Evolutionary conservation across 2,888 invertebrate genomes (phyloP).

Genomic region (Chymomyza caudatula): DNA sequence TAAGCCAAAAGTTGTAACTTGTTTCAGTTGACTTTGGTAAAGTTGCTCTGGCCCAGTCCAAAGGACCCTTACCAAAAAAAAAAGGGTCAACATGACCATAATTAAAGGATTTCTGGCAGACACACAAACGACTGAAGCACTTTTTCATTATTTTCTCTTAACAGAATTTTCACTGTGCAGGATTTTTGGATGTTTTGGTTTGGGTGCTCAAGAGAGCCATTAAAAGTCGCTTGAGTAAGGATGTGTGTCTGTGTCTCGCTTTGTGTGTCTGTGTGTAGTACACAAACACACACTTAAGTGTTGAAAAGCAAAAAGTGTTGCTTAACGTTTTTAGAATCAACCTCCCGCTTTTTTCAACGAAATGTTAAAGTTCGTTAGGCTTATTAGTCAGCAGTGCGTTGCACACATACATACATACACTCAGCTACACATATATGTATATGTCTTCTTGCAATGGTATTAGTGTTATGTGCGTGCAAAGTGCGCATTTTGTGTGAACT

Average conservation of each 20-base stretch:
- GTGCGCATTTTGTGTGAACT: constrained; percentile 30
- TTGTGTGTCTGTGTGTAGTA: constrained; percentile 1
- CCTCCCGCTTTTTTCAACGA: background rate
- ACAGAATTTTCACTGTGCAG: background rate
- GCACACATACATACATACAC: constrained; percentile 1
- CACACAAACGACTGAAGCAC: background rate
- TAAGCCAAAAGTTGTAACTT: constrained; percentile 36
- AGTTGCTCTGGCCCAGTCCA: constrained; percentile 8
- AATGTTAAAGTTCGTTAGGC: constrained; percentile 50
- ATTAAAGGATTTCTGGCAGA: constrained; percentile 52
- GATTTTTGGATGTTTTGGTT: constrained; percentile 39
- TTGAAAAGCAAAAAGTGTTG: constrained; percentile 50
- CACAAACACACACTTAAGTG: too few species aligned
- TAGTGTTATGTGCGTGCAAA: constrained; percentile 15
- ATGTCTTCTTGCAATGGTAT: background rate
- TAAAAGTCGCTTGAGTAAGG: constrained; percentile 55
- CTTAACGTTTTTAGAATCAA: constrained; percentile 51
- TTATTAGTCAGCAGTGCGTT: constrained; percentile 44
- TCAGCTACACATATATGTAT: constrained; percentile 1
- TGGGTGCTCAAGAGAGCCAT: constrained; percentile 60
- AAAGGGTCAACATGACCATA: constrained; percentile 51
- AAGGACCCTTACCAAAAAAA: constrained; percentile 16
- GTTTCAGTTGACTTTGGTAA: constrained; percentile 16
- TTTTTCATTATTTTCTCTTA: constrained; percentile 38
- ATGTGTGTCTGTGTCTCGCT: background rate